Conservation (phyloP, 1,140 invertebrate genomes). For the Tachypleus tridentatus region DNA sequence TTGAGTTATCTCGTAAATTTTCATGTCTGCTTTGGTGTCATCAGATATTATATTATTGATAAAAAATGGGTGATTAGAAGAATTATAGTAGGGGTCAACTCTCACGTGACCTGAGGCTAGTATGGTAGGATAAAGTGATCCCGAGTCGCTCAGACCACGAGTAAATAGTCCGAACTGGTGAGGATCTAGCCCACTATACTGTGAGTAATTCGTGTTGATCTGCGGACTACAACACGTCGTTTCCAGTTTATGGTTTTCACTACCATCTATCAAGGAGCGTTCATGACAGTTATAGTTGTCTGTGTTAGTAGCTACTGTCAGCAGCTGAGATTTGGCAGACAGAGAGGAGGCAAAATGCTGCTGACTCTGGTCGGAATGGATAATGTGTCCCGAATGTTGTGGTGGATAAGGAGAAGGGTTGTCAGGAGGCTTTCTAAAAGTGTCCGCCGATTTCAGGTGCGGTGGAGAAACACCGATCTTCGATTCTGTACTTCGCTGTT, state of each 20-base stretch:
- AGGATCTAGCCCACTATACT: constrained; percentile 12
- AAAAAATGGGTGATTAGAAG: constrained; percentile 71
- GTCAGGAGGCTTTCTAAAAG: too few relatives aligned
- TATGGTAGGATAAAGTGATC: constrained; percentile 18
- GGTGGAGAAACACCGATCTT: not conserved
- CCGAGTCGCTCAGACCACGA: not conserved
- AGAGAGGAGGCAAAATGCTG: too few relatives aligned
- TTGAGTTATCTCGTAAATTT: constrained; percentile 44
- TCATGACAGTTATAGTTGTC: too few relatives aligned
- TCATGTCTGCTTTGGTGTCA: constrained; percentile 53
- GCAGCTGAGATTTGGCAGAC: too few relatives aligned
- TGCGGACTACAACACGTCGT: constrained; percentile 25
- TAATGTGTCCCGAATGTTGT: too few relatives aligned
- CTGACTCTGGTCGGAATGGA: too few relatives aligned
- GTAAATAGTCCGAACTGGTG: constrained; percentile 22
- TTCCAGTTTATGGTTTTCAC: constrained; percentile 14
- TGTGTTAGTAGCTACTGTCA: too few relatives aligned
- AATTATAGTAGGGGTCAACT: constrained; percentile 34
- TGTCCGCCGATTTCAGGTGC: too few relatives aligned
- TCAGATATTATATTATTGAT: constrained; percentile 65
- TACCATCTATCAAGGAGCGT: too few relatives aligned
- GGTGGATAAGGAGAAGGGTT: too few relatives aligned
- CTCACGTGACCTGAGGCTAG: constrained; percentile 19
- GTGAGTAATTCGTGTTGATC: constrained; percentile 8
- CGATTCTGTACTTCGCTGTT: not conserved